Conservation (phyloP, 1,140 invertebrate genomes). For the Bathynomus jamesi region DNA sequence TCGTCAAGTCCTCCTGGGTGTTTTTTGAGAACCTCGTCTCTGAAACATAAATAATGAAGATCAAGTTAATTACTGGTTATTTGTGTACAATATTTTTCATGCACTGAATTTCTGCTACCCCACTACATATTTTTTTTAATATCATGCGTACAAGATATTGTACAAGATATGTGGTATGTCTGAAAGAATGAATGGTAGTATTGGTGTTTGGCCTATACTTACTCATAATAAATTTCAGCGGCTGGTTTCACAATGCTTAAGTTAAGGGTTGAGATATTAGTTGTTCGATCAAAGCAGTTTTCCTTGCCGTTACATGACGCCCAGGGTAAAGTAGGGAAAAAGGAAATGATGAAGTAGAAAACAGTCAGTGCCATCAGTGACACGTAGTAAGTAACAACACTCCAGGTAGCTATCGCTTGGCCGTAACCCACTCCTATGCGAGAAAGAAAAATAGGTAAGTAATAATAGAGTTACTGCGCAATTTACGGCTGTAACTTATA, state of each 20-base stretch:
- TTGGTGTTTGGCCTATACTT: neutral
- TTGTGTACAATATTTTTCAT: too few relatives aligned
- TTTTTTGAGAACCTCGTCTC: constrained; percentile 20
- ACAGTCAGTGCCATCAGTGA: constrained; percentile 44
- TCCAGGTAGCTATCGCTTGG: constrained; percentile 40
- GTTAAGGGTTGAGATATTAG: neutral
- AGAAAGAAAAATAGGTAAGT: too few relatives aligned
- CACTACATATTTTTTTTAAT: too few relatives aligned
- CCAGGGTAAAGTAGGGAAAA: constrained; percentile 41
- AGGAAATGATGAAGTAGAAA: constrained; percentile 44
- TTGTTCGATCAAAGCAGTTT: neutral
- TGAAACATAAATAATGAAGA: neutral
- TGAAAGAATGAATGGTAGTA: neutral
- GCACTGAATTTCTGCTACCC: too few relatives aligned
- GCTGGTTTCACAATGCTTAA: neutral
- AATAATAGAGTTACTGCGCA: too few relatives aligned
- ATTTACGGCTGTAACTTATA: too few relatives aligned
- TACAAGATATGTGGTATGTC: neutral
- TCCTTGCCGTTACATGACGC: neutral
- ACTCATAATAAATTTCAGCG: neutral
- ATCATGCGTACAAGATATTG: too few relatives aligned
- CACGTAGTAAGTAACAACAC: constrained; percentile 43
- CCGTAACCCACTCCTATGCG: constrained; percentile 46
- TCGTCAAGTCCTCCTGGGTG: constrained; percentile 24
- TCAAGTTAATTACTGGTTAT: too few relatives aligned